A percentile compares a stretch with the other conserved stretches of the same genome.
Evolutionary conservation across 1,140 invertebrate genomes (phyloP).

Genomic region (Calephelis virginiensis): DNA sequence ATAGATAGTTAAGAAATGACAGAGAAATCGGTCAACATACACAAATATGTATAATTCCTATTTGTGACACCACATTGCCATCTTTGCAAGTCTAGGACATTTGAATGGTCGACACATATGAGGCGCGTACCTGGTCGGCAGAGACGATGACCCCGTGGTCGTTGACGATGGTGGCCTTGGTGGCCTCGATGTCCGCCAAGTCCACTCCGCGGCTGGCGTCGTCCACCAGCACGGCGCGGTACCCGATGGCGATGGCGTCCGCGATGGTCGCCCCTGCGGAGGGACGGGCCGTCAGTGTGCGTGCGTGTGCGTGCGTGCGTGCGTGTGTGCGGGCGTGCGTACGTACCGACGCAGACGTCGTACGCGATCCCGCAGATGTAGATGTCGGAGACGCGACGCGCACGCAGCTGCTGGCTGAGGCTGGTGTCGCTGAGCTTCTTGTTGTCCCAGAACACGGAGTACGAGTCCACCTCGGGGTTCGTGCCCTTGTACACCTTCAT

Average conservation of each 20-base stretch:
- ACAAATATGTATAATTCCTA: too few relatives aligned
- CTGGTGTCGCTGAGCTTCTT: conserved; percentile 93
- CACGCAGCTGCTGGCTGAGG: conserved; percentile 88
- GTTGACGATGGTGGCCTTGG: conserved; percentile 85
- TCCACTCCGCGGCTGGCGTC: conserved; percentile 95
- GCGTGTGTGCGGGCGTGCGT: too few relatives aligned
- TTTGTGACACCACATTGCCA: too few relatives aligned
- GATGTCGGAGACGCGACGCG: conserved; percentile 92
- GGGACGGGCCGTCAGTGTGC: too few relatives aligned
- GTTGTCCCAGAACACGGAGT: conserved; percentile 99
- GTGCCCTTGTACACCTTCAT: conserved; percentile 96
- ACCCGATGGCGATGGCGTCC: conserved; percentile 92
- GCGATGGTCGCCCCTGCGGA: conserved; percentile 89
- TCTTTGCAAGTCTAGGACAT: too few relatives aligned
- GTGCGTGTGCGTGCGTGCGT: too few relatives aligned
- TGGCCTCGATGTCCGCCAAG: conserved; percentile 89
- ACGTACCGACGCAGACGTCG: conserved; percentile 94
- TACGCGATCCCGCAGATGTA: conserved; percentile 97
- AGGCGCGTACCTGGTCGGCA: conserved; percentile 79
- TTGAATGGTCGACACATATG: too few relatives aligned
- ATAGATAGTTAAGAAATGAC: too few relatives aligned
- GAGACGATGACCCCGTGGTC: conserved; percentile 89
- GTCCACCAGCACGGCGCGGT: conserved; percentile 93
- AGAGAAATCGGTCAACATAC: too few relatives aligned
- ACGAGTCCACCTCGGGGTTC: conserved; percentile 96